phyloP scores from a whole-genome alignment of 2,113 vertebrate genomes.

The Pogona vitticeps region DNA sequence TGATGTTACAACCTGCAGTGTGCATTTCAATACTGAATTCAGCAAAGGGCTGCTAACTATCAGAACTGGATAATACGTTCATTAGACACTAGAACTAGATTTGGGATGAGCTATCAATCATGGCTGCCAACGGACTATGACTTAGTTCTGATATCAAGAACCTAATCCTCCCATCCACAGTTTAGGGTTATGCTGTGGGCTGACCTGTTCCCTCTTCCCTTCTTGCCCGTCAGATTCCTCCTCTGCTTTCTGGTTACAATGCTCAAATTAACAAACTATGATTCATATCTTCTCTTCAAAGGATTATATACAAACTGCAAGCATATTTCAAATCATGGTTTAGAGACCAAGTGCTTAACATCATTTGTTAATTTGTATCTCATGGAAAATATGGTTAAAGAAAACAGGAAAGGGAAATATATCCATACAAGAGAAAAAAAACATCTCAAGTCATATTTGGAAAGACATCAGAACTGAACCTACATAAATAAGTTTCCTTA shows the following conservation, averaged over 20 bases:
- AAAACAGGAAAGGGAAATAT: background rate
- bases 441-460: too few relatives aligned
- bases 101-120: background rate
- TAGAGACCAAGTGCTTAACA: background rate
- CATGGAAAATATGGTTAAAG: background rate
- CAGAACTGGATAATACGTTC: background rate
- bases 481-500: too few relatives aligned
- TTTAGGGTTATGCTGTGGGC: background rate
- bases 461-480: too few relatives aligned
- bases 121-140: background rate
- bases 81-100: background rate
- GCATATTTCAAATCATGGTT: background rate
- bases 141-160: background rate
- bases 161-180: background rate
- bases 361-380: background rate
- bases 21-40: background rate
- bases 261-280: background rate
- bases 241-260: background rate
- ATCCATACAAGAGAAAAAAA: too few relatives aligned
- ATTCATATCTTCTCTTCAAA: background rate
- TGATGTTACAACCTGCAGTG: background rate
- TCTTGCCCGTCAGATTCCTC: background rate
- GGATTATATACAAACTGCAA: background rate
- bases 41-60: background rate
- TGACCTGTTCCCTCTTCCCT: background rate